Percentiles rank a stretch among this genome's conserved stretches.
These are phyloP conservation scores for Lethrus apterus DNA, from an alignment of 1,140 invertebrate genomes.

Conservation along the genomic window DNA sequence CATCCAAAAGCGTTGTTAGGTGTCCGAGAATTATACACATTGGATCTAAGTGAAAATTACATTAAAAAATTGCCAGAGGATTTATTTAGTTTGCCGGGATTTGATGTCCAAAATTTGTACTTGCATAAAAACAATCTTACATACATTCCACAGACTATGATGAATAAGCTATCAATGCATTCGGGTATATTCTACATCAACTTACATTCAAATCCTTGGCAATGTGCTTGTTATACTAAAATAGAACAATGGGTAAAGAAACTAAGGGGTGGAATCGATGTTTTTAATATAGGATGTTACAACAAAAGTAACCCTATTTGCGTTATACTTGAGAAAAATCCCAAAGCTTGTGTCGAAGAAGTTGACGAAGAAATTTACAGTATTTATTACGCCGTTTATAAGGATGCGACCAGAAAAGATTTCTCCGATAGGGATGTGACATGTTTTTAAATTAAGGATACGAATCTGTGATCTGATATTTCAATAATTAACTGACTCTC, in stretches of 20 bases:
- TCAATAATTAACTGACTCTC: too few species aligned
- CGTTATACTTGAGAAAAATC: neutral
- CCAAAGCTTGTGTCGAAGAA: neutral
- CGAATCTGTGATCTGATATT: too few species aligned
- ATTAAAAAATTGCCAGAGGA: neutral
- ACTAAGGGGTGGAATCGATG: neutral
- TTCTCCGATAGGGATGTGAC: slow-evolving; percentile 1
- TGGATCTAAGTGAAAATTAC: neutral
- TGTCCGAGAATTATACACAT: neutral
- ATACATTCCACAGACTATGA: neutral
- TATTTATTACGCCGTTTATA: neutral
- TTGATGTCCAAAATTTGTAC: neutral
- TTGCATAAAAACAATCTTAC: slow-evolving; percentile 1
- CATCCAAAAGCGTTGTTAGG: neutral
- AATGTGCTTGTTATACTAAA: slow-evolving; percentile 1
- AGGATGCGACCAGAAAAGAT: neutral
- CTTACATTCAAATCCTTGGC: slow-evolving; percentile 3
- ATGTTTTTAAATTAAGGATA: too few species aligned
- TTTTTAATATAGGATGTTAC: neutral
- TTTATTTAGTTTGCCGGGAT: neutral
- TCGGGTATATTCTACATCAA: neutral
- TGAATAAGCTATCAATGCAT: neutral
- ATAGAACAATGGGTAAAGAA: neutral
- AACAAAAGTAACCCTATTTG: neutral
- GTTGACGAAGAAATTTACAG: neutral